Evolutionary conservation across 2,888 invertebrate genomes (phyloP), one percentile per base, ranked within the genome.

Genomic region (Pyrrhosoma nymphula): DNA sequence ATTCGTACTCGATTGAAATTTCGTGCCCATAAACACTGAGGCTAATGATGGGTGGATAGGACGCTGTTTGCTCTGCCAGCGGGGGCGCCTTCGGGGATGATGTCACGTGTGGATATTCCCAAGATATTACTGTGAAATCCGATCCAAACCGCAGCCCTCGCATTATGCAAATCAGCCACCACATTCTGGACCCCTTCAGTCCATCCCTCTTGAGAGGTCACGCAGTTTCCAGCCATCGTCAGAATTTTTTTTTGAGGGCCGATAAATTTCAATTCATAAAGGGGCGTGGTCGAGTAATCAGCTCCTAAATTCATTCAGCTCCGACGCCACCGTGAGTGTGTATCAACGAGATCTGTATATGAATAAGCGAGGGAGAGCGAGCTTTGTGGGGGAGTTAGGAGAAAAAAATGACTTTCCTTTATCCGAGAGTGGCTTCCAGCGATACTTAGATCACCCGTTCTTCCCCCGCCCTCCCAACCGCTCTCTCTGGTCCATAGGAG

Each of bases 301-400:
- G 60, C 60, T 60, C 16, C 60, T 60, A 60, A 60, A 60, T 60
- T 60, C 60, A 60, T 60, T 60, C 60, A 20, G 20, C 60, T 63
- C 93, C 93, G 47, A 26, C 56, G 30, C 56, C 16, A 69, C 69
- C 47, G 56, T 69, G n/a, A 26, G 89, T 60, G n/a, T n/a, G 60
- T 93, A 93, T 93, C 69, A 60, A 93, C 12, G 69, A 47, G 69
- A 93, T 93, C 93, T 18, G 47, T 47, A 69, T 47, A 93, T 93
- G 75, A 93, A 93, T 93, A 93, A 69, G 69, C 69, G n/a, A 82
- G 16, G 16, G 3, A 12, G 8, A 2, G n/a, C n/a, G 69, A 14
- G 60, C 69, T n/a, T 69, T 18, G 18, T 14, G 63, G 63, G 63
- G 18, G 63, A n/a, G n/a, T n/a, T n/a, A n/a, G 82, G 35, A 35